phyloP scores from a whole-genome alignment of 2,113 vertebrate genomes.

The Corythoichthys intestinalis region DNA sequence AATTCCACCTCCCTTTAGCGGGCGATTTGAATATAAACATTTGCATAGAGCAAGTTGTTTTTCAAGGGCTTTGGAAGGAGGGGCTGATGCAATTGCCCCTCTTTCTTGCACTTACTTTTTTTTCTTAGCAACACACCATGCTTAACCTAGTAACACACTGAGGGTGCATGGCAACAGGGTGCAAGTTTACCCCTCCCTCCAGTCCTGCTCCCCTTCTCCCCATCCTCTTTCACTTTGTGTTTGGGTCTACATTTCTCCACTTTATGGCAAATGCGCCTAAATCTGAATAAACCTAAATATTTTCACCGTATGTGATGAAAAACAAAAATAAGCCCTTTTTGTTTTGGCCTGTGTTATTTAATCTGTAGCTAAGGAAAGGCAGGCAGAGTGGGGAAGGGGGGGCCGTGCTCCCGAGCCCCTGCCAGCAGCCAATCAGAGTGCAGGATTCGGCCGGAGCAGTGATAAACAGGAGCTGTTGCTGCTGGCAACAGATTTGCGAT shows the following conservation, averaged over 20 bases:
- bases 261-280: constrained; percentile 13
- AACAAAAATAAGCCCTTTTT: constrained; percentile 77
- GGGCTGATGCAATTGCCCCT: constrained; percentile 69
- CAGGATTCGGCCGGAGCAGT: constrained; percentile 43
- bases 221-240: constrained; percentile 1
- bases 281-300: constrained; percentile 48
- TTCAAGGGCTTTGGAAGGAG: constrained; percentile 57
- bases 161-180: constrained; percentile 71
- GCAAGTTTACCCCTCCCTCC: constrained; percentile 23
- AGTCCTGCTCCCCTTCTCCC: constrained; percentile 3
- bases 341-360: constrained; percentile 72
- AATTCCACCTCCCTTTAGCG: constrained; percentile 30
- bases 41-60: constrained; percentile 47
- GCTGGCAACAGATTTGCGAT: constrained; percentile 75
- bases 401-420: constrained; percentile 13
- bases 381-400: constrained; percentile 26
- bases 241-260: constrained; percentile 3
- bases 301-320: constrained; percentile 54
- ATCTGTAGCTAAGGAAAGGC: constrained; percentile 59
- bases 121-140: constrained; percentile 67
- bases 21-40: constrained; percentile 38
- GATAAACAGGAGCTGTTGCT: constrained; percentile 68
- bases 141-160: constrained; percentile 70
- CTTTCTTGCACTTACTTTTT: constrained; percentile 54
- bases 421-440: constrained; percentile 60